Conservation (phyloP, 2,888 invertebrate genomes). For the Ophraella communa region DNA sequence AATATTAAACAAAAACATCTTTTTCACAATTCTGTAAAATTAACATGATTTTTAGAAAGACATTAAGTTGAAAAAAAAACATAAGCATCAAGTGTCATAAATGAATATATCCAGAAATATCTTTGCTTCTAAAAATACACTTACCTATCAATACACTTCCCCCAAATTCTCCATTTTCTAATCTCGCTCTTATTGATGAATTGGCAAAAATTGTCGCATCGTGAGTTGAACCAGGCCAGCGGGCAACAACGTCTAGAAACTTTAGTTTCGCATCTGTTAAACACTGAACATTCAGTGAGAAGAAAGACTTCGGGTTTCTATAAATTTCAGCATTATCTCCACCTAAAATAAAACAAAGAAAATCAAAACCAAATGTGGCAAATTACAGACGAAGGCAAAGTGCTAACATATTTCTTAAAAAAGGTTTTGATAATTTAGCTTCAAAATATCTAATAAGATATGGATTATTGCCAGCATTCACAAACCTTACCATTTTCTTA, state of each 20-base stretch:
- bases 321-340: conserved; percentile 44
- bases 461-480: conserved; percentile 4
- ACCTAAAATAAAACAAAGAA: conserved; percentile 26
- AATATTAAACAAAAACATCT: no score
- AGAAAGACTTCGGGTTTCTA: conserved; percentile 44
- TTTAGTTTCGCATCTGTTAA: conserved; percentile 27
- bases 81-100: no score
- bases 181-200: conserved; percentile 16
- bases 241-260: conserved; percentile 37
- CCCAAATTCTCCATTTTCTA: conserved; percentile 15
- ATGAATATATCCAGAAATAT: no score
- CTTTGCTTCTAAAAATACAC: no score
- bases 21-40: no score
- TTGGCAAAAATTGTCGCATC: conserved; percentile 38
- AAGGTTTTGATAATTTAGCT: background rate
- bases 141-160: no score
- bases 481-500: background rate
- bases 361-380: conserved; percentile 1
- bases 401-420: background rate
- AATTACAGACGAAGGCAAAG: background rate
- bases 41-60: no score
- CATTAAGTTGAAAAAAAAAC: no score
- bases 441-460: no score
- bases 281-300: conserved; percentile 42
- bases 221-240: conserved; percentile 36